Evolutionary conservation across 1,140 invertebrate genomes (phyloP), one percentile per base, ranked within the genome.

Genomic region (Drosophila cardini): DNA sequence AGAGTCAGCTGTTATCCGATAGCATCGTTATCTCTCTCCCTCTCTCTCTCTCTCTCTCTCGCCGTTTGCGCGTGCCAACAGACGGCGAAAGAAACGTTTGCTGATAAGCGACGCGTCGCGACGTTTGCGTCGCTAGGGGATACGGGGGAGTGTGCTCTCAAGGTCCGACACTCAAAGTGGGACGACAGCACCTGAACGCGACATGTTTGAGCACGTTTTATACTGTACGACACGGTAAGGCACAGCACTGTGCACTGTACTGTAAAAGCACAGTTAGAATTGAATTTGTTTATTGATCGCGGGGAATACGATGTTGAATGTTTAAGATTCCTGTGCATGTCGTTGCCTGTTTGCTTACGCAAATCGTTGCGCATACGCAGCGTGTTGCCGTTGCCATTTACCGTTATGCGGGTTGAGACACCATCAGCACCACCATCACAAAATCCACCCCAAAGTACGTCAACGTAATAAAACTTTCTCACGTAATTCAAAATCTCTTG

Each of bases 391-490:
- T 50, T 21, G 57, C 43, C 11, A 32, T 45, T 61, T 67, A 85
- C 83, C 83, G 83, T 86, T 86, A 86, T 45, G 32, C 63, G 43
- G 43, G 45, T 16, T 50, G 42, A 63, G 42, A 38, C 58, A 26
- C 21, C 21, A 26, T 4, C 36, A 63, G 53, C 50, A 13, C n/a
- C 67, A 56, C 21, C 16, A 38, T 52, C 52, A 26, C 56, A 21
- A 36, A 21, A 18, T 30, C 40, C 8, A 32, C 50, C 21, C 32
- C 13, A 42, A 76, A 68, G 53, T 87, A 72, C 83, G 83, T 87
- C 83, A 87, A 72, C 69, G 84, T 83, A 76, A 53, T 87, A 80
- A 86, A 89, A 80, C 57, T 77, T 89, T 87, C 83, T 83, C 83
- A 87, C 83, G 83, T 87, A 89, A 87, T 64, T 87, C 84, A 86